Percentiles rank a stretch among this genome's conserved stretches.
Evolutionary conservation across 2,797 vertebrate genomes (phyloP).

Genomic region (Hirundo rustica): DNA sequence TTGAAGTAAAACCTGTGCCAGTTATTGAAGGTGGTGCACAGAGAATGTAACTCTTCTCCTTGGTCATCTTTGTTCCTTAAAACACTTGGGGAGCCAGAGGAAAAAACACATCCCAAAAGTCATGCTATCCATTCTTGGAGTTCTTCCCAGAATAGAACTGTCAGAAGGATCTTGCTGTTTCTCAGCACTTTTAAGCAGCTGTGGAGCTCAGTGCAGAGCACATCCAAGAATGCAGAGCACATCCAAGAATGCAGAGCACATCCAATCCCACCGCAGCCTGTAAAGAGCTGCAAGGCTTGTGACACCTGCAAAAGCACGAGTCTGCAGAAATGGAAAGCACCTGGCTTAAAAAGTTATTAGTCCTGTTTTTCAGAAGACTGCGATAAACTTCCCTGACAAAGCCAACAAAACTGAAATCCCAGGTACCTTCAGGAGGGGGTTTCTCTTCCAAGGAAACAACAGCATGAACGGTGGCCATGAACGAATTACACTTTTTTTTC

Average conservation of each 20-base stretch:
- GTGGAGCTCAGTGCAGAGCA: background rate
- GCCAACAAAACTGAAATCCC: background rate
- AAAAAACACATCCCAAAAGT: slow-evolving; percentile 12
- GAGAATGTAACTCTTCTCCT: background rate
- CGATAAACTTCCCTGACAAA: background rate
- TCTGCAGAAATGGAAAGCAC: slow-evolving; percentile 5
- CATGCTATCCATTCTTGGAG: background rate
- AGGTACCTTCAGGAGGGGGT: background rate
- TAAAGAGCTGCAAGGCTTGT: background rate
- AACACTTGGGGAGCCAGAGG: background rate
- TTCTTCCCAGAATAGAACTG: slow-evolving; percentile 30
- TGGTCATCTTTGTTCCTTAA: slow-evolving; percentile 11
- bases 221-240: background rate
- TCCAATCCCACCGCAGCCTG: background rate
- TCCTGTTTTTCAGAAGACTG: background rate
- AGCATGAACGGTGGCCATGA: rapidly evolving
- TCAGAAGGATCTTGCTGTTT: background rate
- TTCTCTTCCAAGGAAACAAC: background rate
- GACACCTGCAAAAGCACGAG: background rate
- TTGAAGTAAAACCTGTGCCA: background rate
- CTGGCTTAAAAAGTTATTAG: background rate
- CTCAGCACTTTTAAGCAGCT: slow-evolving; percentile 3
- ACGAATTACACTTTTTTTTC: background rate
- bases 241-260: background rate
- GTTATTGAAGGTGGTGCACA: background rate